Conservation (phyloP, 2,797 vertebrate species). For the Threskiornis aethiopicus region DNA sequence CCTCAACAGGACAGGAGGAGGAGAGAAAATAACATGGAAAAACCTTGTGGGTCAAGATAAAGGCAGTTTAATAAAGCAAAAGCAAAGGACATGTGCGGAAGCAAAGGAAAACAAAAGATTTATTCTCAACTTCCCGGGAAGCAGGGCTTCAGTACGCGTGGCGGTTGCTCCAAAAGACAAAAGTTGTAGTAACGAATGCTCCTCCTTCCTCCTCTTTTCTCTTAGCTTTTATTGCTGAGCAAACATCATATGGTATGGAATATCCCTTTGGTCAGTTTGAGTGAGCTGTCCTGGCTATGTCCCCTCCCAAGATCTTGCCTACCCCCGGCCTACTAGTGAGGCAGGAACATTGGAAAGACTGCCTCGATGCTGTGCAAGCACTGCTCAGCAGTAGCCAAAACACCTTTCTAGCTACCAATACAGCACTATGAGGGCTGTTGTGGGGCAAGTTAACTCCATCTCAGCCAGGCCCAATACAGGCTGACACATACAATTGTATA, state of each 20-base stretch:
- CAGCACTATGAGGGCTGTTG: not conserved
- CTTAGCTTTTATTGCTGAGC: not conserved
- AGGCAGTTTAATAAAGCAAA: not conserved
- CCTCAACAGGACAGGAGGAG: not conserved
- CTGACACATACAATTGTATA: not conserved
- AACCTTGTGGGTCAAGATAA: not conserved
- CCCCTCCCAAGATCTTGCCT: not conserved
- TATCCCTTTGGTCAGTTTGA: not conserved
- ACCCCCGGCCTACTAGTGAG: not conserved
- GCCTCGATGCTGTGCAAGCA: not conserved
- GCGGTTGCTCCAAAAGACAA: not conserved
- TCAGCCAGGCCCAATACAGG: not conserved
- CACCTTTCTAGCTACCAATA: not conserved
- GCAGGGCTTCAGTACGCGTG: not conserved
- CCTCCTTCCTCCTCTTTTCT: not conserved
- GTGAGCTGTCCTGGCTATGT: not conserved
- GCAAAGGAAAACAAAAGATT: not conserved
- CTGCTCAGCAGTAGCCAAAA: not conserved
- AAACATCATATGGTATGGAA: not conserved
- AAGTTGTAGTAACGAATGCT: fast-evolving
- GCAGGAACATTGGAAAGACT: not conserved
- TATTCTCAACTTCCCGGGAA: not conserved
- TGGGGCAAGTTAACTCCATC: not conserved
- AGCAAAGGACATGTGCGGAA: not conserved
- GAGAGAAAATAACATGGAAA: not conserved